Conservation (phyloP, 2,888 invertebrate species). For the Dryococelus australis region DNA sequence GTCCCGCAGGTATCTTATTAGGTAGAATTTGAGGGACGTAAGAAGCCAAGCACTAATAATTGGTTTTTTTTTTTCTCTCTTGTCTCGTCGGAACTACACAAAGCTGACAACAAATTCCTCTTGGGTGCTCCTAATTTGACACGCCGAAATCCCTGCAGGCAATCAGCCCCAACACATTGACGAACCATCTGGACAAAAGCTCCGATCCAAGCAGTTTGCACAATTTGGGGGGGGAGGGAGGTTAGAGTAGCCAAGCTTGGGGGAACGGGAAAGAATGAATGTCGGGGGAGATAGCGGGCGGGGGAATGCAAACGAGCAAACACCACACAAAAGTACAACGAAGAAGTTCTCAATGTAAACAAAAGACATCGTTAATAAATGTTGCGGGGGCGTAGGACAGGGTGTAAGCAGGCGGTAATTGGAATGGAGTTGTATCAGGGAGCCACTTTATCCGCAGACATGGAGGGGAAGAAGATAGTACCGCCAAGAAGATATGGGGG, state of each 20-base stretch:
- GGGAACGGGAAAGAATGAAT: neutral
- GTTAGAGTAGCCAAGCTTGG: neutral
- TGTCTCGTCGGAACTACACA: too few relatives aligned
- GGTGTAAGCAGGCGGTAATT: neutral
- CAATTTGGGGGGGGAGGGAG: neutral
- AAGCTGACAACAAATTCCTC: too few relatives aligned
- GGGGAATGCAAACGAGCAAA: constrained; percentile 16
- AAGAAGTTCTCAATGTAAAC: neutral
- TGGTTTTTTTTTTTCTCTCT: too few relatives aligned
- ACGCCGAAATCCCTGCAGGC: neutral
- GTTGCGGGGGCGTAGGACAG: neutral
- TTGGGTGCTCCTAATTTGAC: too few relatives aligned
- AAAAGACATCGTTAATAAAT: neutral
- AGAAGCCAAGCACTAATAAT: too few relatives aligned
- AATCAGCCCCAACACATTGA: neutral
- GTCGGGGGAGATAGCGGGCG: neutral
- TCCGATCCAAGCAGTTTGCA: neutral
- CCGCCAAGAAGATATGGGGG: too few relatives aligned
- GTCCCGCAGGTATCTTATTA: too few relatives aligned
- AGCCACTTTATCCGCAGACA: neutral
- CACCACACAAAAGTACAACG: neutral
- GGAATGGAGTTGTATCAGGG: neutral
- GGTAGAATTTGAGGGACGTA: too few relatives aligned
- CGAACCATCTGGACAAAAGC: neutral
- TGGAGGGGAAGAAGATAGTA: neutral